phyloP scores from a whole-genome alignment of 2,113 vertebrate species.

The Ptilonorhynchus violaceus region DNA sequence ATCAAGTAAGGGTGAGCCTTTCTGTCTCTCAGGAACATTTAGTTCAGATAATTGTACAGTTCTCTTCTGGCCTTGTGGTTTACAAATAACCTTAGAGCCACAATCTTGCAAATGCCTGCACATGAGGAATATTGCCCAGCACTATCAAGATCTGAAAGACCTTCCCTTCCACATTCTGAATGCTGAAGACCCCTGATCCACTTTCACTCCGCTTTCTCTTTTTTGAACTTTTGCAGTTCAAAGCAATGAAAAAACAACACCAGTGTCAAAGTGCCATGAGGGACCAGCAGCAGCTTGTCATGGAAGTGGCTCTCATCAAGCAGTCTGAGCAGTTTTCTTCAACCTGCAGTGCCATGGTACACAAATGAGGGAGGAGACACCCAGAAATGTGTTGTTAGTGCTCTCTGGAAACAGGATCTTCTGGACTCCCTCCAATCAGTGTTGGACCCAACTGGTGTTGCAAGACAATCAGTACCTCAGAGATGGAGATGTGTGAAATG shows the following conservation, averaged over 20 bases:
- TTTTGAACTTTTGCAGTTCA: neutral
- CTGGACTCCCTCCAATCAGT: neutral
- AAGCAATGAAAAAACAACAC: neutral
- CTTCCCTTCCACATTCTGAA: neutral
- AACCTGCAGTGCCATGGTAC: neutral
- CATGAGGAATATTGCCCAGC: neutral
- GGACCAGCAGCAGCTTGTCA: neutral
- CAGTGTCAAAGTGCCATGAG: neutral
- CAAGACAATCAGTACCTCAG: neutral
- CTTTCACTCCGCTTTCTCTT: neutral
- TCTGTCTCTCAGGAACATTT: neutral
- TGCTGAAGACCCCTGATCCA: neutral
- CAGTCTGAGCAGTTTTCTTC: neutral
- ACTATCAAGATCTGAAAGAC: neutral
- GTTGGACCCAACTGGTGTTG: neutral
- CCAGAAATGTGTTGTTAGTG: neutral
- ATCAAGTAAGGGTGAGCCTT: neutral
- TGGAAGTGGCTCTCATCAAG: neutral
- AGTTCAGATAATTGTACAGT: neutral
- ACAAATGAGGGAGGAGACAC: neutral
- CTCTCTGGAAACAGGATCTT: conserved; percentile 9
- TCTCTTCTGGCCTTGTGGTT: neutral
- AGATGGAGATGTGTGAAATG: neutral
- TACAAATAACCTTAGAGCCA: neutral
- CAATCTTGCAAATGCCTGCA: neutral